These are phyloP conservation scores for Ianthella basta DNA, from an alignment of 37 sponge, comb jelly and placozoan species.

Conservation along the genomic window DNA sequence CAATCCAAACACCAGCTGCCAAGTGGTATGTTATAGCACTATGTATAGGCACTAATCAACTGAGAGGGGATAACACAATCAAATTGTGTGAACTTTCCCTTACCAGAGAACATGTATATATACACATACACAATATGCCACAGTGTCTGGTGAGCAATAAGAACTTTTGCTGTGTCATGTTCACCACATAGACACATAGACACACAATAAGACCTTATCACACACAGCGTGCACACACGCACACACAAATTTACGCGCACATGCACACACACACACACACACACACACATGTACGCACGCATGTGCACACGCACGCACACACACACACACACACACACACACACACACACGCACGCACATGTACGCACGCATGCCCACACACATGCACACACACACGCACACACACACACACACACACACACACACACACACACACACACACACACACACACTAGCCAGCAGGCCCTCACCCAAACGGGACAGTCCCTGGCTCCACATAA, in stretches of 20 bases:
- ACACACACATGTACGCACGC: slow-evolving; percentile 15
- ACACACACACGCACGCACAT: neutral
- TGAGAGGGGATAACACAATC: no score
- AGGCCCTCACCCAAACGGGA: no score
- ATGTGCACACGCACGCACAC: slow-evolving; percentile 12
- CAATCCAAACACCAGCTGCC: no score
- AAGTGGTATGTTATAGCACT: no score
- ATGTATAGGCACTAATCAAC: no score
- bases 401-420: slow-evolving; percentile 30
- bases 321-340: slow-evolving; percentile 8
- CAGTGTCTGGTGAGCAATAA: neutral
- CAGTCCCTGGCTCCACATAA: no score
- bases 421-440: neutral
- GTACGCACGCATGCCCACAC: neutral
- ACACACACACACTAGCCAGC: neutral
- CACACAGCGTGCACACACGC: slow-evolving; percentile 15
- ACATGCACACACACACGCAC: slow-evolving; percentile 15
- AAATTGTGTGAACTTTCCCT: no score
- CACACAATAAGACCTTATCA: no score
- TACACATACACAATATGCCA: slow-evolving; percentile 7
- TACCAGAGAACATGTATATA: no score
- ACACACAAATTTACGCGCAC: slow-evolving; percentile 18
- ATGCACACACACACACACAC: slow-evolving; percentile 33
- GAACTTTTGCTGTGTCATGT: neutral
- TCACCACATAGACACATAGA: neutral